Conservation (phyloP, 92 coral and sea anemone species). For the Plumapathes pennacea region DNA sequence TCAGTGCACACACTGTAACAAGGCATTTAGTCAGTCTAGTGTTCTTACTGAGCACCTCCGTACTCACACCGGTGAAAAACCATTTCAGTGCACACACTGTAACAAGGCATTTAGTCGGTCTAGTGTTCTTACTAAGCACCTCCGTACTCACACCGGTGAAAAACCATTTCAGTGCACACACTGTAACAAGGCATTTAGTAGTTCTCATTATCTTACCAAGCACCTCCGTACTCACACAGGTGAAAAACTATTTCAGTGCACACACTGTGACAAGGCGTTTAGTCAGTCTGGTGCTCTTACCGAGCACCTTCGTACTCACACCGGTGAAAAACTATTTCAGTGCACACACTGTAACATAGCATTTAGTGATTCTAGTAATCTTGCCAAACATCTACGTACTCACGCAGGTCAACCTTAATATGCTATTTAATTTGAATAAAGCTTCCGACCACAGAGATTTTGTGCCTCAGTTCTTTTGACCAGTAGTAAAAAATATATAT, state of each 20-base stretch:
- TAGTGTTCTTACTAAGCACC: slow-evolving; percentile 29
- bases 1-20: slow-evolving; percentile 36
- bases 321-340: slow-evolving; percentile 42
- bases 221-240: slow-evolving; percentile 48
- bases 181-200: slow-evolving; percentile 27
- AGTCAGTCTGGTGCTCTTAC: too few relatives aligned
- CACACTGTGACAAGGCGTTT: slow-evolving; percentile 17
- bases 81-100: slow-evolving; percentile 47
- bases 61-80: slow-evolving; percentile 55
- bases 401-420: slow-evolving; percentile 49
- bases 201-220: slow-evolving; percentile 6
- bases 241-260: slow-evolving; percentile 38
- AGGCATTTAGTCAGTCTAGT: slow-evolving; percentile 11
- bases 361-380: too few relatives aligned
- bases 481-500: too few relatives aligned
- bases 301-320: slow-evolving; percentile 33
- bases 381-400: slow-evolving; percentile 29
- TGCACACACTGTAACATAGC: slow-evolving; percentile 17
- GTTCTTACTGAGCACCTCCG: slow-evolving; percentile 39
- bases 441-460: too few relatives aligned
- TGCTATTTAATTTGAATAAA: too few relatives aligned
- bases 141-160: slow-evolving; percentile 27
- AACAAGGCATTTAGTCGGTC: slow-evolving; percentile 11
- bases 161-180: slow-evolving; percentile 36
- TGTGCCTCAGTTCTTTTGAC: too few relatives aligned